A percentile compares a stretch with the other conserved stretches of the same genome.
phyloP scores from a whole-genome alignment of 2,113 vertebrate species.

The Bubo bubo region DNA sequence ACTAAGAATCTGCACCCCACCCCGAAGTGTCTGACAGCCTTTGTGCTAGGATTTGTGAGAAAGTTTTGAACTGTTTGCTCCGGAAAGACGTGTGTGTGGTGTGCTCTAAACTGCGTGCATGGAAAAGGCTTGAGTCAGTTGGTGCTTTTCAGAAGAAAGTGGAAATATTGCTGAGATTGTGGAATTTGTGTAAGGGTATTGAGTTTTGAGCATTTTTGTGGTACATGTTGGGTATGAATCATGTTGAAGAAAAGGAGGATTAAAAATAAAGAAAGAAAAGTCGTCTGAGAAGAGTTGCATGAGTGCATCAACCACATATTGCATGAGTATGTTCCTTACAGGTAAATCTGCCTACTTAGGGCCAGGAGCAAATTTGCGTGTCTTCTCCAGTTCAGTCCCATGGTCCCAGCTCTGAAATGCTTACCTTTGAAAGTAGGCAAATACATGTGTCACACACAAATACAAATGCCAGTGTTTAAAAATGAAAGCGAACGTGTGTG shows the following conservation, averaged over 20 bases:
- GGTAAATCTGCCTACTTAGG: background rate
- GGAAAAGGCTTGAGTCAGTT: background rate
- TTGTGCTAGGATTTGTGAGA: background rate
- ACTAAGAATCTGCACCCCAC: background rate
- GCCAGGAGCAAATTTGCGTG: background rate
- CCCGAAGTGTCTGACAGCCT: background rate
- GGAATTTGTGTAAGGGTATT: background rate
- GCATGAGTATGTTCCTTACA: rapidly evolving
- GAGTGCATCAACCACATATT: no score
- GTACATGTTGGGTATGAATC: background rate
- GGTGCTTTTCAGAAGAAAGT: background rate
- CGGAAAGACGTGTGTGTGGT: background rate
- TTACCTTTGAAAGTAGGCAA: background rate
- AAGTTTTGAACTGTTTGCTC: background rate
- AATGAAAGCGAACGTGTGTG: rapidly evolving
- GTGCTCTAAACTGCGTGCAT: rapidly evolving
- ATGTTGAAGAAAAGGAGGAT: background rate
- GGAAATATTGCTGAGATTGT: background rate
- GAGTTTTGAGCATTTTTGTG: background rate
- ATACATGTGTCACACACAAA: rapidly evolving
- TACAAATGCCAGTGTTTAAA: background rate
- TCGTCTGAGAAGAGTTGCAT: background rate
- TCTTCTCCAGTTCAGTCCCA: background rate
- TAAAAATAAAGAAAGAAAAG: no score
- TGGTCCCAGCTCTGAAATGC: background rate